Evolutionary conservation across 2,113 vertebrate genomes (phyloP), one percentile per base, ranked within the genome.

Genomic region (Rhinichthys klamathensis): DNA sequence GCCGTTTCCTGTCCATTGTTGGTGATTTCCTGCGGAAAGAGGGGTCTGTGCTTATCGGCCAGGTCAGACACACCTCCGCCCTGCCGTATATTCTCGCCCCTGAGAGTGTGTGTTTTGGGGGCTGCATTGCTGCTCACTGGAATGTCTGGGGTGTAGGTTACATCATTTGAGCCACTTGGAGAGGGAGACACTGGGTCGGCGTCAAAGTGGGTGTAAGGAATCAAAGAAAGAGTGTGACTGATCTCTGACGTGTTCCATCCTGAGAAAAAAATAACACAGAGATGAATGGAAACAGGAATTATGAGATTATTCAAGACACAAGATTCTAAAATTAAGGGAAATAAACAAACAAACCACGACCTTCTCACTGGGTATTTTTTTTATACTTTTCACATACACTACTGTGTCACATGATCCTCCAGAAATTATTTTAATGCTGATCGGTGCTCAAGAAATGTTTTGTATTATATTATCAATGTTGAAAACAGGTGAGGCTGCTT

Each of bases 1-100:
- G 94, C 91, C 90, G 91, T 88, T 89, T 95, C 94, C 94, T 91
- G 86, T 89, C 90, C 87, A 95, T 95, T 95, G 94, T 95, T 90
- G n/a, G 35, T 38, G 23, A 12, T 86, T 95, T 95, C 94, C 94
- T 94, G 94, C 92, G 93, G 93, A 94, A 94, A 87, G 73, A 67
- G 83, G 81, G 88, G 89, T 85, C 91, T 89, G 91, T 88, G 91
- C 89, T 91, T 93, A 93, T 93, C 94, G 76, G 80, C 69, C 60
- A 46, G 87, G 61, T 87, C 92, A 92, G 92, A 51, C 82, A 51
- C 82, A 32, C 84, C 49, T 88, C 81, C 88, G 58, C 91, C 89
- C 72, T 61, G 82, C 83, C 27, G 73, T 84, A 80, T 80, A 60
- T 80, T 70, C 25, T 5, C 35, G 18, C 58, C 61, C 51, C 18